Evolutionary conservation across 2,113 vertebrate genomes (phyloP), one percentile per base, ranked within the genome.

Genomic region (Aldabrachelys gigantea): DNA sequence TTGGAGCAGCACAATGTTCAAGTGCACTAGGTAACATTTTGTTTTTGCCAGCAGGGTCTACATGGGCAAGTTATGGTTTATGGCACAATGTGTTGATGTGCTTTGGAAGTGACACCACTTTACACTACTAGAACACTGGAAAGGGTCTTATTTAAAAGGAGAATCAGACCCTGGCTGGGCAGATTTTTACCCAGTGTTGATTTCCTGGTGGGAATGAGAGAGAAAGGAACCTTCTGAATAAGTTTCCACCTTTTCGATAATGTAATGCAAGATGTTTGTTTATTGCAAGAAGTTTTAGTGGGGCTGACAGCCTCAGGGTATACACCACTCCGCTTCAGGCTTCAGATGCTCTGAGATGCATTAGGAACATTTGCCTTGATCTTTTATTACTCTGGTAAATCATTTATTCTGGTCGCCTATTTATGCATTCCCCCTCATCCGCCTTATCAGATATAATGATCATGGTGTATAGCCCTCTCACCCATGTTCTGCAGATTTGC

Each of bases 381-480:
- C 92, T 96, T 97, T 94, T 94, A 97, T 96, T 85, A 93, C 89
- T 82, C 89, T 91, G 89, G 95, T 97, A 95, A 97, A 97, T 96
- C 69, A 89, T 93, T 95, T 91, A 82, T 96, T 92, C 80, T 91
- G 86, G 82, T 97, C 84, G 52, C 86, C 81, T 49, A 21, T 84
- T 93, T 79, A 75, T 0, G 3, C 89, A 87, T 93, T 93, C 86
- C 90, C 27, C 44, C 52, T 91, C 52, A 19, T 5, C 1, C 6
- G 47, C 87, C 86, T 88, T 80, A 69, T 88, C 88, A 29, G 85
- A 52, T 84, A 14, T 75, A 95, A 84, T 24, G 65, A 91, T 85
- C 57, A 88, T 4, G 0, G 35, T 5, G 2, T 41, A 3, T 57
- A 80, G 84, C 85, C 91, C 47, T 52, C 52, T 75, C 76, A 72